Base-by-base conservation (phyloP, 2,888 invertebrate species). In the Cremastinae sp. region DNA sequence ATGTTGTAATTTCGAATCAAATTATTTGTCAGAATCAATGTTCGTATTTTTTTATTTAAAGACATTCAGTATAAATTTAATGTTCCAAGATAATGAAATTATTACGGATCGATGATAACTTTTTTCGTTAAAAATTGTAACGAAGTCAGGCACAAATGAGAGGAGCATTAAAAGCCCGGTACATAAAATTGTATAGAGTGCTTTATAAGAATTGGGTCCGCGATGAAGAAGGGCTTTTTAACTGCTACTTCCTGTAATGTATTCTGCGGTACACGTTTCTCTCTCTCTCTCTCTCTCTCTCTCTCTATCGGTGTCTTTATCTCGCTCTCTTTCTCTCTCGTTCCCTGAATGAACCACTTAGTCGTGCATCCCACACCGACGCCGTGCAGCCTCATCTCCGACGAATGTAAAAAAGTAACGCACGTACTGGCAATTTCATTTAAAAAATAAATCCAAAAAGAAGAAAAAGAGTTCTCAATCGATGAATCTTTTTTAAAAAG, bases 171-270 rank as follows among this genome's bases (percentile, higher is more conserved):
- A 69, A 73, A 38, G 75, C 66, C 16, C 61, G 8, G 12, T 10
- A 43, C 22, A 12, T 12, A 38, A 58, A 58, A 64, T 3, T 3
- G 2, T 53, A 41, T 68, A 18, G 58, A 34, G 72, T 61, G 65
- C 62, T 65, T 74, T 41, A 70, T 71, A 65, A 75, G 74, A 76
- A 74, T 74, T 70, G 70, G 75, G 76, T 71, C 49, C 54, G 51
- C 70, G 53, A 71, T 73, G 79, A 78, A 79, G 71, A 64, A 76
- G 80, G 83, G 83, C 79, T 85, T 86, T 86, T 86, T 84, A 87
- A 87, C 86, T 84, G 84, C 84, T 82, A 85, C 84, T 87, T 87
- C 86, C 87, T 85, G 86, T 86, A 87, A 87, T 85, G 84, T 85
- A 87, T 86, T 87, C 85, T 84, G 82, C 84, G 82, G 80, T 83